These are phyloP conservation scores for Lasiurus borealis DNA, from an alignment of 2,113 vertebrate genomes.

Conservation along the genomic window DNA sequence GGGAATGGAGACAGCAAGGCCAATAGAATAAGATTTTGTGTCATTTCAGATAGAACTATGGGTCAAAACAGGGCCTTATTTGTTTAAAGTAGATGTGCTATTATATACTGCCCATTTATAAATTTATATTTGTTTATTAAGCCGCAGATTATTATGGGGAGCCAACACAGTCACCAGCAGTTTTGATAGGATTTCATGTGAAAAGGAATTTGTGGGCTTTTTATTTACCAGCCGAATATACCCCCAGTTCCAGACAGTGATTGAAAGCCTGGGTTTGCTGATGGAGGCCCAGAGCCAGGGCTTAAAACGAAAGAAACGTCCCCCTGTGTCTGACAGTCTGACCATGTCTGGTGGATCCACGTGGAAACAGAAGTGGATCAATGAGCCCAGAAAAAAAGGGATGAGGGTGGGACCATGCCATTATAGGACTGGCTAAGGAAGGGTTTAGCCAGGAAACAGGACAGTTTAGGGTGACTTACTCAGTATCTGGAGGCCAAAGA, in stretches of 20 bases:
- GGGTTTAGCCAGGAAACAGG: neutral
- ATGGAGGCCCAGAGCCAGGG: neutral
- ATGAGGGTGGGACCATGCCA: neutral
- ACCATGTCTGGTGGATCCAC: neutral
- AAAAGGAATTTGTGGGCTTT: neutral
- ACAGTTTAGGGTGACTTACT: neutral
- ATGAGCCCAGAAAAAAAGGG: neutral
- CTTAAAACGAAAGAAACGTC: neutral
- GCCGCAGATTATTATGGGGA: neutral
- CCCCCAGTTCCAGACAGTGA: neutral
- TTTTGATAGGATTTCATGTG: neutral
- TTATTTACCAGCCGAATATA: neutral
- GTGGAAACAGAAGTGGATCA: neutral
- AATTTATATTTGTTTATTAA: neutral
- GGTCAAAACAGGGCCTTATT: neutral
- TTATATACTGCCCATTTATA: neutral
- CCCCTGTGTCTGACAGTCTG: neutral
- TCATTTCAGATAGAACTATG: neutral
- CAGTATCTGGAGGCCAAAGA: neutral
- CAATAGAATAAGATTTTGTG: neutral
- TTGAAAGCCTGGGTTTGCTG: neutral
- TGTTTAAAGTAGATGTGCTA: neutral
- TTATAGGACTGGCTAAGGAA: neutral
- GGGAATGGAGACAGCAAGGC: too few species aligned
- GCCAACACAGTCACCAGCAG: neutral